Evolutionary conservation across 2,797 vertebrate species (phyloP).

Genomic region (Calcarius lapponicus): DNA sequence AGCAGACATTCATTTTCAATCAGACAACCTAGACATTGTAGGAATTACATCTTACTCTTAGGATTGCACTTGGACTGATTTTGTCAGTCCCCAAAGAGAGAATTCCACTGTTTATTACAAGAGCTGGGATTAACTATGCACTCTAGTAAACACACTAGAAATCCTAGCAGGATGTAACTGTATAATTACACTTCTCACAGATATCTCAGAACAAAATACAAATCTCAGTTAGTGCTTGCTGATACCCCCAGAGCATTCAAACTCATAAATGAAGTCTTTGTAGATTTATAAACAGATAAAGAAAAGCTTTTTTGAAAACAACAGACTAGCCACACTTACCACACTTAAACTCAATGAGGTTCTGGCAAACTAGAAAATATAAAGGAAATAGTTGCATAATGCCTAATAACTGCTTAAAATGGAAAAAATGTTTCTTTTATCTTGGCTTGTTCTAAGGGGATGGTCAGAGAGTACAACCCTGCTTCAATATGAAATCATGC

Average conservation of each 20-base stretch:
- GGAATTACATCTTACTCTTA: conserved; percentile 24
- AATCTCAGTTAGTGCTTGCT: background rate
- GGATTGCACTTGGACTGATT: conserved; percentile 8
- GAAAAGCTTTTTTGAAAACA: conserved; percentile 5
- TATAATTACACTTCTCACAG: background rate
- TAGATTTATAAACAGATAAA: conserved; percentile 9
- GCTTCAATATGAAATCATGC: background rate
- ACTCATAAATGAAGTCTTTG: background rate
- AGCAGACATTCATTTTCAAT: background rate
- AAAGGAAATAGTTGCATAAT: conserved; percentile 36
- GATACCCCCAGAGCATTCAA: background rate
- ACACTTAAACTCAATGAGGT: background rate
- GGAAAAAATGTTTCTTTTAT: conserved; percentile 37
- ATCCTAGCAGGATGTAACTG: conserved; percentile 9
- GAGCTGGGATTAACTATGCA: background rate
- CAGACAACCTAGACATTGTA: background rate
- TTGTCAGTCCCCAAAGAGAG: conserved; percentile 12
- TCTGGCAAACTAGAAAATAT: conserved; percentile 17
- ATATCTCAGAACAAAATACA: conserved; percentile 21
- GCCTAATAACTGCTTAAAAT: conserved; percentile 14
- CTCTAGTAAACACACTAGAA: background rate
- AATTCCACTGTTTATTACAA: conserved; percentile 2
- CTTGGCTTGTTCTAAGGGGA: conserved; percentile 4
- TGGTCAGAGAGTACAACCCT: background rate
- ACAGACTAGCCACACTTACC: background rate